Base-by-base conservation (phyloP, 2,888 invertebrate species). In the Sturmia bella region DNA sequence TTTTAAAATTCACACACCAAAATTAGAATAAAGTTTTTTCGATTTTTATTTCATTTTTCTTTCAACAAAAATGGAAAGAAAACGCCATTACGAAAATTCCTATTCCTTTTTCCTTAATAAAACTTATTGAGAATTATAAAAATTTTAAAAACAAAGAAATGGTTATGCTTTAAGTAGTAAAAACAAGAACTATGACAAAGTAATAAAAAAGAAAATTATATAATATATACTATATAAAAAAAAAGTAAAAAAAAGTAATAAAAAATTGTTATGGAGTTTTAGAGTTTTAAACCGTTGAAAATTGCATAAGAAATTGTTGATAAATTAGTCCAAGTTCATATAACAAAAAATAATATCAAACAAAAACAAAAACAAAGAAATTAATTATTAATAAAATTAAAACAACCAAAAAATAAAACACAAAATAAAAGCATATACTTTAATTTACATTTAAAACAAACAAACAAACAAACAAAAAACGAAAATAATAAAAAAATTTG, bases 231-330 rank as follows among this genome's bases (percentile, higher is more conserved):
- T 43, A 68, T 50, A 19, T n/a, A 73, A 69, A 69, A 57, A 19
- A 11, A 73, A 69, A 69, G 54, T 43, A 69, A 61, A 59, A 39
- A 74, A 64, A 74, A 82, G 57, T 74, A 78, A 70, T 56, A 73
- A 83, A 70, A 79, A 83, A 79, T 79, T 83, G 83, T 83, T 83
- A 83, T 75, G 76, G 72, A 79, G 83, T 83, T 83, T 79, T 83
- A 79, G 83, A 83, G 68, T 83, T 83, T 83, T 83, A 83, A 83
- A 83, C 79, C 75, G 78, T 88, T 88, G 89, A 88, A 88, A 88
- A 87, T 88, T 89, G 88, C 86, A 87, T 89, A 88, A 88, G 87
- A 88, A 88, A 88, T 89, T 88, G 89, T 88, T 88, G 87, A 88
- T 85, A 87, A 87, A 86, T 89, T 88, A 88, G 89, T 85, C 85